Evolutionary conservation across 2,888 invertebrate species (phyloP).

Genomic region (Leistus spinibarbis): DNA sequence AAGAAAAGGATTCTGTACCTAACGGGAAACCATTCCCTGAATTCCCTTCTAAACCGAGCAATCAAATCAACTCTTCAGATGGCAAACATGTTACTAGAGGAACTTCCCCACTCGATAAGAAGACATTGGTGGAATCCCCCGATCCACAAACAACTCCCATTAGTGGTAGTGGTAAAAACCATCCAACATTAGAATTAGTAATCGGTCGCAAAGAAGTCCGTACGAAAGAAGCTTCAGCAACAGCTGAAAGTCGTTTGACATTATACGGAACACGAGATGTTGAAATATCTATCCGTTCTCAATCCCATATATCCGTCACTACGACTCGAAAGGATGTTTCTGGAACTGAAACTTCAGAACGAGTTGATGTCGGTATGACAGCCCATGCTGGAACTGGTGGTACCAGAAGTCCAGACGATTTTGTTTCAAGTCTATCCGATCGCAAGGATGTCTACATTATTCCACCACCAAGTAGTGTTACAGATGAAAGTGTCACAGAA

Average conservation of each 20-base stretch:
- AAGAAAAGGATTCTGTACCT: slow-evolving; percentile 42
- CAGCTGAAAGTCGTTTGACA: slow-evolving; percentile 61
- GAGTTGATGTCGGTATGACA: slow-evolving; percentile 58
- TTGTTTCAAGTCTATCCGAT: slow-evolving; percentile 44
- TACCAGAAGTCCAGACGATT: slow-evolving; percentile 46
- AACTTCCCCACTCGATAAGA: slow-evolving; percentile 56
- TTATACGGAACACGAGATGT: slow-evolving; percentile 61
- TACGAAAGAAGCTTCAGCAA: slow-evolving; percentile 60
- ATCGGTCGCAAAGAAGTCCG: slow-evolving; percentile 62
- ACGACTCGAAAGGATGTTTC: slow-evolving; percentile 56
- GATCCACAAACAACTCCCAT: slow-evolving; percentile 48
- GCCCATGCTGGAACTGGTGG: slow-evolving; percentile 56
- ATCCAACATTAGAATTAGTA: slow-evolving; percentile 58
- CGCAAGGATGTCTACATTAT: slow-evolving; percentile 55
- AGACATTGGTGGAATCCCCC: slow-evolving; percentile 48
- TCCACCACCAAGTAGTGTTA: slow-evolving; percentile 48
- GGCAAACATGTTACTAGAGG: slow-evolving; percentile 50
- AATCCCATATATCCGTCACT: slow-evolving; percentile 61
- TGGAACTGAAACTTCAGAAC: slow-evolving; percentile 58
- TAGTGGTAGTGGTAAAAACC: slow-evolving; percentile 45
- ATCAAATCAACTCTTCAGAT: slow-evolving; percentile 30
- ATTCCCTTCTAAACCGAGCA: slow-evolving; percentile 23
- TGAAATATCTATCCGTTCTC: slow-evolving; percentile 62
- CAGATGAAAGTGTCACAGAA: slow-evolving; percentile 45
- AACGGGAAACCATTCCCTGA: slow-evolving; percentile 29